Percentiles rank a stretch among this genome's conserved stretches.
phyloP scores from a whole-genome alignment of 1,140 invertebrate genomes.

The Cryptotermes secundus region DNA sequence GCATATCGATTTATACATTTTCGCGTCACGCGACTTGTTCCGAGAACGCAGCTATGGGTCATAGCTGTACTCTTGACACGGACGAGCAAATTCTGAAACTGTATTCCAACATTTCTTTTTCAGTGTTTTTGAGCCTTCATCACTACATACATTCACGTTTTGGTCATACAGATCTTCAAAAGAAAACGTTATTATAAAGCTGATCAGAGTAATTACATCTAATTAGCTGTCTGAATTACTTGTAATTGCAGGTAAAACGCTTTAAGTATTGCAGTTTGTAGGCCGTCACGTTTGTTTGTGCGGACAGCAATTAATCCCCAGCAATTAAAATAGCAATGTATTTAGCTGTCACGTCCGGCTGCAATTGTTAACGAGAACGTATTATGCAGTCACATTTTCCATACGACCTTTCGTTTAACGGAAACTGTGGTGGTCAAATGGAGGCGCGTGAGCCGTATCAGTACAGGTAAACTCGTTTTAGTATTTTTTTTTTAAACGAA shows the following conservation, averaged over 20 bases:
- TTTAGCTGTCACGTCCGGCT: neutral
- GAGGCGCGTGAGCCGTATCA: neutral
- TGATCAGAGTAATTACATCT: neutral
- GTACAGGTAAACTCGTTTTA: too few species aligned
- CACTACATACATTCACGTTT: neutral
- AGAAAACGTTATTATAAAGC: neutral
- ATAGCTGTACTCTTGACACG: too few species aligned
- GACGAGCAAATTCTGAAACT: too few species aligned
- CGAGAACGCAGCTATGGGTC: too few species aligned
- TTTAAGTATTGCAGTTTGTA: neutral
- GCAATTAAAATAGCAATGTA: neutral
- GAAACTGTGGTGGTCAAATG: neutral
- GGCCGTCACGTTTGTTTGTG: neutral
- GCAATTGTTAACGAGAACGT: neutral
- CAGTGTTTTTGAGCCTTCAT: too few species aligned
- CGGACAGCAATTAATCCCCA: neutral
- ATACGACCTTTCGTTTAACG: neutral
- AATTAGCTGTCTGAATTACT: neutral
- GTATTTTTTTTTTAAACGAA: too few species aligned
- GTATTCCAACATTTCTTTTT: too few species aligned
- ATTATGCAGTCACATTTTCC: neutral
- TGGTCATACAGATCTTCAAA: neutral
- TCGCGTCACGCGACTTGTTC: too few species aligned
- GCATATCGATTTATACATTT: too few species aligned
- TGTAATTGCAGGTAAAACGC: conserved; percentile 8